These are phyloP conservation scores for Seira ritae DNA, from an alignment of 2,888 invertebrate species.

Conservation along the genomic window DNA sequence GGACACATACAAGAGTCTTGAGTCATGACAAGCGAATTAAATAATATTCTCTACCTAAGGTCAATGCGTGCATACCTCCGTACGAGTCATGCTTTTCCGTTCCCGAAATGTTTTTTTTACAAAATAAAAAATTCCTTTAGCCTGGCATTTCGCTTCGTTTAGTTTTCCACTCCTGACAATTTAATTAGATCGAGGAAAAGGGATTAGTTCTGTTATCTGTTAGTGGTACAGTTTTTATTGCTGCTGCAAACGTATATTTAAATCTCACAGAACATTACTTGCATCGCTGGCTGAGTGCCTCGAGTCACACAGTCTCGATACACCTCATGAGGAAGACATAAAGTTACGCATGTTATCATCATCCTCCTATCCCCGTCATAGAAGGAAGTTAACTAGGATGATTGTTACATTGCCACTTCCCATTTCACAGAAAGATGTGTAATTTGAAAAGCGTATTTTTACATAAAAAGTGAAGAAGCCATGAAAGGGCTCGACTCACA, in stretches of 20 bases:
- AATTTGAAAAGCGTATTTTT: not conserved
- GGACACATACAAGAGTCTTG: too few species aligned
- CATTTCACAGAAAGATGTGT: not conserved
- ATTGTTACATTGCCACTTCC: not conserved
- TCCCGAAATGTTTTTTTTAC: not conserved
- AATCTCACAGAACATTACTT: not conserved
- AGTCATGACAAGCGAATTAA: too few species aligned
- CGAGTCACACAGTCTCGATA: too few species aligned
- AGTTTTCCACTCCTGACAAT: not conserved
- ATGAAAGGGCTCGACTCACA: not conserved
- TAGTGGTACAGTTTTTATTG: not conserved
- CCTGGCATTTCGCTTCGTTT: not conserved
- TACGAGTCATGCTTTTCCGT: not conserved
- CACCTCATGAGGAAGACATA: not conserved
- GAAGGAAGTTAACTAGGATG: not conserved
- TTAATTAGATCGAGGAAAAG: not conserved
- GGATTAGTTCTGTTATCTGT: not conserved
- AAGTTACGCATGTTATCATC: not conserved
- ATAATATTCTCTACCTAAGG: too few species aligned
- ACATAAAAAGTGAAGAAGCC: not conserved
- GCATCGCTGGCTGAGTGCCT: too few species aligned
- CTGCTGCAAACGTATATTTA: not conserved
- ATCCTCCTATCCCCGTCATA: not conserved
- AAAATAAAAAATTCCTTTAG: not conserved
- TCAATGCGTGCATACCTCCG: not conserved